These are phyloP conservation scores for Anhinga rufa DNA, from an alignment of 2,113 vertebrate genomes.

Conservation along the genomic window DNA sequence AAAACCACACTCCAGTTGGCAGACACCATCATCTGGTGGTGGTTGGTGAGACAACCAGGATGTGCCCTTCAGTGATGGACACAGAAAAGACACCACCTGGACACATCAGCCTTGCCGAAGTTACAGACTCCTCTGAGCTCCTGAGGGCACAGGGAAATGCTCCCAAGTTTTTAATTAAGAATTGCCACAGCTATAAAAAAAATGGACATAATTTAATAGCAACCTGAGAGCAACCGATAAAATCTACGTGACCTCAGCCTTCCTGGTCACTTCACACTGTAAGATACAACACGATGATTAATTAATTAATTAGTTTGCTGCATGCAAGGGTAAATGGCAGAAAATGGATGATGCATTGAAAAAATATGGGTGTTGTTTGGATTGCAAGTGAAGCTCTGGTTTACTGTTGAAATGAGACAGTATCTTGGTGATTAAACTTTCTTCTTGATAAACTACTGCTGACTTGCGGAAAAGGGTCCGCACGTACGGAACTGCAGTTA, in stretches of 20 bases:
- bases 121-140: neutral
- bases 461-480: neutral
- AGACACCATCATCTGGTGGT: neutral
- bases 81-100: neutral
- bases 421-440: neutral
- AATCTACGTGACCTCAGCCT: neutral
- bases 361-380: neutral
- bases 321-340: neutral
- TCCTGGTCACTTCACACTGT: neutral
- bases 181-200: neutral
- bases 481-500: fast-evolving
- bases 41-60: neutral
- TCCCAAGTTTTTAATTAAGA: neutral
- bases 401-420: neutral
- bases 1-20: neutral
- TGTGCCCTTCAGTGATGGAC: neutral
- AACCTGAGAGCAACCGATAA: neutral
- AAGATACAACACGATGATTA: neutral
- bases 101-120: neutral
- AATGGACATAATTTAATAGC: neutral
- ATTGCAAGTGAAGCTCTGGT: neutral
- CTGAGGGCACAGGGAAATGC: neutral
- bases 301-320: neutral
- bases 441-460: neutral
- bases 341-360: neutral